phyloP scores from a whole-genome alignment of 2,113 vertebrate genomes.

The Cyphotilapia sp. region DNA sequence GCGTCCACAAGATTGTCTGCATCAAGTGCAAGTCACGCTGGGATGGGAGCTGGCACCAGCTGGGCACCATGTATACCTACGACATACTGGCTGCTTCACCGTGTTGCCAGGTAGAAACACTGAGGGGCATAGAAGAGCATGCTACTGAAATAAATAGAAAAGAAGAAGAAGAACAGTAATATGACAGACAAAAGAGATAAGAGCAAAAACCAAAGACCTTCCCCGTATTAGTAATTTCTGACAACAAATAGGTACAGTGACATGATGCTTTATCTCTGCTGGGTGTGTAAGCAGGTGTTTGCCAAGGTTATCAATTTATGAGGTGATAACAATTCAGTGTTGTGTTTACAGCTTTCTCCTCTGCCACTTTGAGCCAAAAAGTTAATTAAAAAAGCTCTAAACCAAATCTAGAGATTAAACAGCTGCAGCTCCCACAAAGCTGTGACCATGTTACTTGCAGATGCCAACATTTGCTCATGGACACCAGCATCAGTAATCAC shows the following conservation, averaged over 20 bases:
- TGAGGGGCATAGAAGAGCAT: neutral
- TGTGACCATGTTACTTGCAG: neutral
- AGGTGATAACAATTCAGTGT: neutral
- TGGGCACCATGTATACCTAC: constrained; percentile 98
- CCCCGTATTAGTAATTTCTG: neutral
- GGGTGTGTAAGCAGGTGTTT: neutral
- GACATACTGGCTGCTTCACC: constrained; percentile 97
- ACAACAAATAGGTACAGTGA: neutral
- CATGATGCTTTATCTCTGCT: neutral
- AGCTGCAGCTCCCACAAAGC: neutral
- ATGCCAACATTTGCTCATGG: neutral
- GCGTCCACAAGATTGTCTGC: constrained; percentile 99
- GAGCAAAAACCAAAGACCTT: neutral
- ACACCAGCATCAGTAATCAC: neutral
- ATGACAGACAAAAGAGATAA: neutral
- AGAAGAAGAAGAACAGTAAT: neutral
- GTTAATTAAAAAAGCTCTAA: neutral
- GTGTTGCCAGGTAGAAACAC: constrained; percentile 86
- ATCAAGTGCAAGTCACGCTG: constrained; percentile 98
- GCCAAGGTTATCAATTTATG: neutral
- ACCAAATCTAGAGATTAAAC: neutral
- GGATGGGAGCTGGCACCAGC: constrained; percentile 99
- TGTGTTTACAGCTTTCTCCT: neutral
- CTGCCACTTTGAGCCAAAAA: neutral
- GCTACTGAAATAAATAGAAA: neutral